Conservation (phyloP, 2,888 invertebrate species). For the Eurois occulta region DNA sequence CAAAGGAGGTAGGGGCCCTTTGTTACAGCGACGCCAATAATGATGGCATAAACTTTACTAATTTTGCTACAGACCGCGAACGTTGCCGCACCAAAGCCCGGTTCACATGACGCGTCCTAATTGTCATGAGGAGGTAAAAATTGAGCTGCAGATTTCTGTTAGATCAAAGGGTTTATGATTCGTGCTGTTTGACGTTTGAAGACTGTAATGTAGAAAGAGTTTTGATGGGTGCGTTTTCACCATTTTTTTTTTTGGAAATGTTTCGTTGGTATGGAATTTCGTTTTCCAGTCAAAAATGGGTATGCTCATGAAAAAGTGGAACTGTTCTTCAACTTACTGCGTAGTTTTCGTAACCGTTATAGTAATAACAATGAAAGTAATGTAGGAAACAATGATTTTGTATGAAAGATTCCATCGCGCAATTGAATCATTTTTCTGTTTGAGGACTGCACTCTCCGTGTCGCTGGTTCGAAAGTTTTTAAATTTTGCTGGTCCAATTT, state of each 20-base stretch:
- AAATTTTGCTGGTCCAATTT: background rate
- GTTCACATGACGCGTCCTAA: slow-evolving; percentile 54
- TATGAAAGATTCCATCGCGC: background rate
- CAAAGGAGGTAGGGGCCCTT: slow-evolving; percentile 76
- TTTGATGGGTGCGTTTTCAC: background rate
- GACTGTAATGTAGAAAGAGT: background rate
- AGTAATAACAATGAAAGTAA: background rate
- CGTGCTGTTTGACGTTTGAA: slow-evolving; percentile 11
- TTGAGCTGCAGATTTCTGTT: background rate
- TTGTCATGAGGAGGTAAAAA: slow-evolving; percentile 46
- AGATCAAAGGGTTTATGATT: slow-evolving; percentile 8
- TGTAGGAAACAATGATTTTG: background rate
- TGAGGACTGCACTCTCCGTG: background rate
- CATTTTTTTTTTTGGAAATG: background rate
- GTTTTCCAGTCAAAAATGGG: background rate
- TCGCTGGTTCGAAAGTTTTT: background rate
- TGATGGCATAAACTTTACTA: slow-evolving; percentile 85
- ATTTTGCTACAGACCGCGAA: slow-evolving; percentile 81
- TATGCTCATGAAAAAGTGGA: background rate
- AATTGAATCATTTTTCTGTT: background rate
- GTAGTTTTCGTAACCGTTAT: background rate
- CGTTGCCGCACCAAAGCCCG: slow-evolving; percentile 60
- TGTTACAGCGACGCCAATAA: slow-evolving; percentile 83
- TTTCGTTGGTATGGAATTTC: background rate
- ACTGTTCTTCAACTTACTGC: background rate